Base-by-base conservation (phyloP, 2,888 invertebrate species). In the Drosophila percnosoma region DNA sequence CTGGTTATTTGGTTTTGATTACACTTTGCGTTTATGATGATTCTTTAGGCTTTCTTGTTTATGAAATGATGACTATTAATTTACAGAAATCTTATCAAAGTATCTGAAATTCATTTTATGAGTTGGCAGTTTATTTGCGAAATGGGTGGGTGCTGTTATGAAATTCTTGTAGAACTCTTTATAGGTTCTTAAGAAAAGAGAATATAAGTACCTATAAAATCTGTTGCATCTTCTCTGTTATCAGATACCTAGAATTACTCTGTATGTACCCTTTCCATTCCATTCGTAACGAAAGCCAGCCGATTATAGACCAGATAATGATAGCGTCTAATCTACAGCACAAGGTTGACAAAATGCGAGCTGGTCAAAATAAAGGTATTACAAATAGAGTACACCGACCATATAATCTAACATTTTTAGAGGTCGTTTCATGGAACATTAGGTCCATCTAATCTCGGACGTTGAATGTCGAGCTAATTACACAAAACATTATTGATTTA, bases 371-470 rank as follows among this genome's bases (percentile, higher is more conserved):
- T 63, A 45, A 5, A 57, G 48, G 55, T 42, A 57, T 60, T 65
- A 73, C 51, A 29, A 11, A 31, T 21, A 40, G 34, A 64, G 29
- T 42, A 42, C 33, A 61, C 60, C 60, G 61, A 65, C 63, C 31
- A 27, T 40, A 34, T 61, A 63, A 62, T 59, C 49, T 57, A 57
- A 68, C 67, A 68, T 57, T 62, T 45, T 77, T 86, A 89, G 90
- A 90, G 86, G 86, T 89, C 86, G 62, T 90, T 86, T 86, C 89
- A 90, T 89, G 90, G 90, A 52, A 81, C 86, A 90, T 69, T 83
- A 72, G 68, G 55, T 64, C 40, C 59, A 65, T 29, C 62, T 69
- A 73, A 84, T 82, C 85, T 42, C 52, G 34, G 31, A 27, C 31
- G 49, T 62, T 54, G 27, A 48, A 52, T 55, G 33, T 51, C 52